Evolutionary conservation across 2,888 invertebrate genomes (phyloP), one percentile per base, ranked within the genome.

Genomic region (Octonoba sinensis): DNA sequence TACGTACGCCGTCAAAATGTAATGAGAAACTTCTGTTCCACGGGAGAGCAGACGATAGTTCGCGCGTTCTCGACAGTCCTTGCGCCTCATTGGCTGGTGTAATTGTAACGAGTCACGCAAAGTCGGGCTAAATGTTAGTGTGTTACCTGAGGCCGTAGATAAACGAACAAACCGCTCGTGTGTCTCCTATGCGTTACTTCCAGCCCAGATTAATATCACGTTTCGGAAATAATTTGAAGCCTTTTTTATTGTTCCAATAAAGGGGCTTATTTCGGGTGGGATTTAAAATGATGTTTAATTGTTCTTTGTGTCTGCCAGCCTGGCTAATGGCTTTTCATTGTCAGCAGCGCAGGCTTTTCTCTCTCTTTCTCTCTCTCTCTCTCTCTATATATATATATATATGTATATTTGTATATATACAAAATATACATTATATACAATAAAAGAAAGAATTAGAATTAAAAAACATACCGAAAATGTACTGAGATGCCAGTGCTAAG

Each of bases 51-150:
- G 57, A 56, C 54, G 56, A 57, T 49, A 77, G 71, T 65, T 77
- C 77, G 70, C 77, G 77, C 77, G 62, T 76, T 67, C 60, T 70
- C 51, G n/a, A 16, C 49, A 36, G 49, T 47, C 71, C 69, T 46
- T 54, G 20, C 77, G 66, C 78, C 70, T 78, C 71, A 78, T 78
- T 78, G 78, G 78, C 49, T 78, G 71, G 36, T 56, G 51, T 77
- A 71, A 71, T 77, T 77, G 57, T 56, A 77, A 77, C 65, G 78
- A 78, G 78, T 78, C 78, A 78, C 78, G 78, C 78, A 56, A 64
- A 75, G 54, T 15, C 59, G 49, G 60, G 18, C 57, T 71, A 51
- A 64, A 65, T 49, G 70, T 57, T 56, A 47, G 71, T 64, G 64
- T 64, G 70, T 64, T 77, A 71, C 57, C 64, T 65, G 70, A 27